phyloP scores from a whole-genome alignment of 2,888 invertebrate species.

The Diplolepis rosae region DNA sequence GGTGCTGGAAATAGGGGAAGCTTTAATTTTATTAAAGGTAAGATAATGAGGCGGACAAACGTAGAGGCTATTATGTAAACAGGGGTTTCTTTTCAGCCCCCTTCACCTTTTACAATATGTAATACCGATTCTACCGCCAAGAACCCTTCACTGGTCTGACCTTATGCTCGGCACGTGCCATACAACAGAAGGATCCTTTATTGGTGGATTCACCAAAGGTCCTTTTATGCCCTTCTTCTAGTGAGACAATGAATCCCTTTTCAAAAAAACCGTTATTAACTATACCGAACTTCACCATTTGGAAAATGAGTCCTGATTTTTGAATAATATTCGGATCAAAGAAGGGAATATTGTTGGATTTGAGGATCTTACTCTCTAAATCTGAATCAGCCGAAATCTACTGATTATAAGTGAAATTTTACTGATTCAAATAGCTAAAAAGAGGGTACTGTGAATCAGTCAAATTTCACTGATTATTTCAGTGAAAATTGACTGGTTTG shows the following conservation, averaged over 20 bases:
- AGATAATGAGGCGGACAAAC: neutral
- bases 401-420: too few species aligned
- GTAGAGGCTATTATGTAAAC: slow-evolving; percentile 31
- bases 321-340: too few species aligned
- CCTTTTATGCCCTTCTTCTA: neutral
- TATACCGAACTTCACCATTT: neutral
- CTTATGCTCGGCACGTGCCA: slow-evolving; percentile 17
- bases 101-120: slow-evolving; percentile 26
- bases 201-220: neutral
- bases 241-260: neutral
- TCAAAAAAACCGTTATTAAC: neutral
- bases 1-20: neutral
- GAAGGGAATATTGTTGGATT: too few species aligned
- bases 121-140: slow-evolving; percentile 24
- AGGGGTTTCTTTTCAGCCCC: slow-evolving; percentile 21
- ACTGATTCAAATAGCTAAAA: too few species aligned
- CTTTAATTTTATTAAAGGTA: slow-evolving; percentile 6
- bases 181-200: slow-evolving; percentile 23
- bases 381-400: too few species aligned
- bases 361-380: too few species aligned
- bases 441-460: too few species aligned
- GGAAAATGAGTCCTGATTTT: too few species aligned
- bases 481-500: too few species aligned
- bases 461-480: too few species aligned
- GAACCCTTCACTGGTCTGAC: slow-evolving; percentile 8